Base-by-base conservation (phyloP, 30 jellyfish, hydroid and myxozoan species). In the Sanderia malayensis region DNA sequence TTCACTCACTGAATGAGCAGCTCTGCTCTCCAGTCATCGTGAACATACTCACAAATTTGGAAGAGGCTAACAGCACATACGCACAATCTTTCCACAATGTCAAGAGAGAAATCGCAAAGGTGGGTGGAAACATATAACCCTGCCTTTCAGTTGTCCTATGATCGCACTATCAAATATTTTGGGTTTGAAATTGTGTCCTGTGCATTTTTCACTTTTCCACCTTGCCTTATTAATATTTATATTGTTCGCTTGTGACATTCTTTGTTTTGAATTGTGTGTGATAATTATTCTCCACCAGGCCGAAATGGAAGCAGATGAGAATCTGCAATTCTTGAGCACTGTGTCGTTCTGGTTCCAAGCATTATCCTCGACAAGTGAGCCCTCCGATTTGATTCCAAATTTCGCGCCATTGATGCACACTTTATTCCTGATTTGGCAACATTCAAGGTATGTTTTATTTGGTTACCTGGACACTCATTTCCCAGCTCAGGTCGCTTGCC, bases 341-440 rank as follows among this genome's bases (percentile, higher is more conserved):
- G 29, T 86, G 84, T 34, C 83, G 22, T 30, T 24, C 30, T 86
- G 87, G 84, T 86, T 86, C 58, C 72, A 69, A 46, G 77, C 74
- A 8, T 46, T 86, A 52, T 61, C 82, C 13, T 65, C 32, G 24
- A 26, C 84, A 30, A 31, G 37, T 1, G 18, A 61, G 22, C 67
- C 85, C 27, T 19, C 70, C 1, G 92, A 78, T 18, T 30, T 86
- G 71, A 78, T 78, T 1, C 74, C 76, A 4, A 37, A 37, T 46
- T 86, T 86, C 46, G 83, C 79, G 20, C 96, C 96, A 2, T 58
- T 86, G 69, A 76, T 86, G 96, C 96, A 78, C 37, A 76, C 92
- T 11, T 66, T 86, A 20, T 70, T 58, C 25, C 64, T 86, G 46
- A 80, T 86, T 4, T 86, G 96, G 96, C 84, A 81, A 65, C 83